phyloP scores from a whole-genome alignment of 2,888 invertebrate species.

The Drosophila antonietae region DNA sequence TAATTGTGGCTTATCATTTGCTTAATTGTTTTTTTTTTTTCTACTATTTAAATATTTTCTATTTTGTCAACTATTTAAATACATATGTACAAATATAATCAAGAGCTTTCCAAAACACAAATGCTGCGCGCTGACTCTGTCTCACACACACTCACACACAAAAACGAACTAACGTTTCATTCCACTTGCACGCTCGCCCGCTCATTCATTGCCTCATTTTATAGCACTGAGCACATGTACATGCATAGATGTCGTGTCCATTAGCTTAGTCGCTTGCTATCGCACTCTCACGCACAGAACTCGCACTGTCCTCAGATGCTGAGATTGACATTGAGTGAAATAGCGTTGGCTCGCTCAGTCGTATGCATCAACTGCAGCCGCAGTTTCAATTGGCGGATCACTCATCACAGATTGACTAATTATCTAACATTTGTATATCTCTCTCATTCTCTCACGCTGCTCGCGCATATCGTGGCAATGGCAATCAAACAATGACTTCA shows the following conservation, averaged over 20 bases:
- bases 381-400: constrained; percentile 14
- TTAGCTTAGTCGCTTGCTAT: constrained; percentile 15
- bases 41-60: neutral
- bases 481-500: constrained; percentile 10
- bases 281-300: constrained; percentile 1
- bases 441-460: constrained; percentile 28
- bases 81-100: constrained; percentile 3
- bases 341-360: constrained; percentile 28
- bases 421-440: constrained; percentile 24
- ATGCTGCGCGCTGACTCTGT: constrained; percentile 11
- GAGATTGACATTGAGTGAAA: constrained; percentile 8
- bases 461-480: constrained; percentile 16
- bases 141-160: neutral
- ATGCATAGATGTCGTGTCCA: constrained; percentile 5
- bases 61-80: constrained; percentile 3
- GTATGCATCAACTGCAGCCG: constrained; percentile 4
- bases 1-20: constrained; percentile 30
- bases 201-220: constrained; percentile 45
- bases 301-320: neutral
- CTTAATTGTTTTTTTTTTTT: constrained; percentile 8
- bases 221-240: constrained; percentile 15
- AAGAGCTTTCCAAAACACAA: constrained; percentile 26
- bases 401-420: constrained; percentile 29
- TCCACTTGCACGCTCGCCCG: constrained; percentile 22
- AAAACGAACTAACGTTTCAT: neutral